Conservation (phyloP, 2,888 invertebrate species). For the Leptopilina syphax region DNA sequence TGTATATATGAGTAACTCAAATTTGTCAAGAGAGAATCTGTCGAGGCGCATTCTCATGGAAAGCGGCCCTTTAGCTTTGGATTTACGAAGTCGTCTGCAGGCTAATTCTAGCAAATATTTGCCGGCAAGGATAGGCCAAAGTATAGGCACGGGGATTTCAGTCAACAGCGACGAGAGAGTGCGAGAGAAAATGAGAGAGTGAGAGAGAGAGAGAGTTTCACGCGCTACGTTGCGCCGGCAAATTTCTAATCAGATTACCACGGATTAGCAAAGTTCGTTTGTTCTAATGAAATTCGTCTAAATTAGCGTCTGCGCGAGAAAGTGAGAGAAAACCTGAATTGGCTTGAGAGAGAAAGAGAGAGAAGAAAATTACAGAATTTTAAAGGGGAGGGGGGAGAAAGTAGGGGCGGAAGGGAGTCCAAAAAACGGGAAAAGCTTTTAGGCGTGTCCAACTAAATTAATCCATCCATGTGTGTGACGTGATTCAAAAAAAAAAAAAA, state of each 20-base stretch:
- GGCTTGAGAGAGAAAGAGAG: slow-evolving; percentile 44
- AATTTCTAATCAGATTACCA: slow-evolving; percentile 77
- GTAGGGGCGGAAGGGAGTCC: slow-evolving; percentile 43
- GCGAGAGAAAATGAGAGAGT: too few species aligned
- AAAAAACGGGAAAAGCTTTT: slow-evolving; percentile 54
- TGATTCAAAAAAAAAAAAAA: slow-evolving; percentile 16
- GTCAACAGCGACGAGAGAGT: slow-evolving; percentile 55
- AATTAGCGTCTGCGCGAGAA: slow-evolving; percentile 73
- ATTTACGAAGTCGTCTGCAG: slow-evolving; percentile 61
- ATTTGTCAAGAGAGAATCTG: slow-evolving; percentile 47
- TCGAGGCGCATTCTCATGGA: slow-evolving; percentile 48
- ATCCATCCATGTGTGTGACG: slow-evolving; percentile 48
- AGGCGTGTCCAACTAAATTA: slow-evolving; percentile 53
- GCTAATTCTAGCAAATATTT: slow-evolving; percentile 74
- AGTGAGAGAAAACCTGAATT: slow-evolving; percentile 51
- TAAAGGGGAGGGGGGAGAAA: slow-evolving; percentile 39
- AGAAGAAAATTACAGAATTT: slow-evolving; percentile 52
- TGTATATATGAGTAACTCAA: background rate
- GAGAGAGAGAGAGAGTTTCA: slow-evolving; percentile 59
- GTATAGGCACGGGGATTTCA: slow-evolving; percentile 60
- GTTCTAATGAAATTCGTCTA: slow-evolving; percentile 77
- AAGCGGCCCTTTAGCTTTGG: slow-evolving; percentile 50
- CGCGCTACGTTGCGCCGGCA: slow-evolving; percentile 69
- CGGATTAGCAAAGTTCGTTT: slow-evolving; percentile 77
- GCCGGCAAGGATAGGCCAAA: slow-evolving; percentile 68